Base-by-base conservation (phyloP, 37 sponge, comb jelly and placozoan genomes). In the Lycopodina hypogea region DNA sequence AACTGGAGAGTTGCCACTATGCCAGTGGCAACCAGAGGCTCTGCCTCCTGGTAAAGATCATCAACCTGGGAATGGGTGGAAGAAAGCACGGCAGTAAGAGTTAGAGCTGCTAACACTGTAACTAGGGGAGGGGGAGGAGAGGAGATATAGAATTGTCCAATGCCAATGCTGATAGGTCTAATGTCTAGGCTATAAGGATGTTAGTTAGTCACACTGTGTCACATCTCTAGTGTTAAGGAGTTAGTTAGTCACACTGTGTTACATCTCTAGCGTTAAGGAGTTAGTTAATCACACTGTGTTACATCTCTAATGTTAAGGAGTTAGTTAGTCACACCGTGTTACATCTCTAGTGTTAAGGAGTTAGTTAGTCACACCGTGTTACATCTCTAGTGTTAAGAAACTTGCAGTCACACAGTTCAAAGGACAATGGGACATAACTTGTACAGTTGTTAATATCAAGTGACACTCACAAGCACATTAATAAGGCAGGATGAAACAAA, bases 1-100 rank as follows among this genome's bases (percentile, higher is more conserved):
- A 98, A 75, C 84, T 93, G 96, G 23, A 98, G 86, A 14, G 99
- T 86, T 29, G 96, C 96, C 4, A 76, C 60, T 28, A 93, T 56
- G 0, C 96, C 90, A 56, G 64, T 71, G 26, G 88, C 68, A 15
- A 93, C 91, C 12, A 81, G 72, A 12, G 96, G 96, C 69, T 94
- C 98, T 23, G 86, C 94, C 42, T 94, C 93, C 65, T 90, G 88
- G 42, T 87, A 90, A 19, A 89, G 62, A 14, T 90, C 94, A 34
- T 71, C 84, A 28, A 76, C 88, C 88, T 94, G 79, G 36, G 24
- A 73, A 26, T 33, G 19, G 56, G 35, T n/a, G 21, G 12, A 52
- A 71, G 72, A 66, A 14, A 14, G 79, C n/a, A n/a, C n/a, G n/a
- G n/a, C n/a, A n/a, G n/a, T n/a, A n/a, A 30, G 68, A 68, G 68